Evolutionary conservation across 2,888 invertebrate genomes (phyloP).

Genomic region (Ophion obscuratus): DNA sequence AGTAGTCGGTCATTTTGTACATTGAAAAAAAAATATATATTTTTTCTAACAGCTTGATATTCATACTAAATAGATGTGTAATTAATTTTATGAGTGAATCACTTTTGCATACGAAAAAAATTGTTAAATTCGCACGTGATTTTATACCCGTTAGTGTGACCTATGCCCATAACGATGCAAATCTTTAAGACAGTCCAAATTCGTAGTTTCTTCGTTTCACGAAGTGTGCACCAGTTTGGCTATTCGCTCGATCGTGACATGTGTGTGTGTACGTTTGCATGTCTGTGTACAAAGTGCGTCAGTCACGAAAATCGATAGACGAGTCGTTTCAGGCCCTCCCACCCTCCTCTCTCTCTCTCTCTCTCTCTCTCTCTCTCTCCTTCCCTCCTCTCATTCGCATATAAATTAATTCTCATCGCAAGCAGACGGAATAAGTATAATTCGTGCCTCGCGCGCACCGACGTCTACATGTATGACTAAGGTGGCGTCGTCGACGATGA

Average conservation of each 20-base stretch:
- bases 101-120: no score
- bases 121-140: no score
- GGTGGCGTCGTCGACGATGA: conserved; percentile 22
- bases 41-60: no score
- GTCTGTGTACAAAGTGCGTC: conserved; percentile 57
- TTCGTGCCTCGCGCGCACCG: conserved; percentile 47
- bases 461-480: conserved; percentile 35
- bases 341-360: not conserved
- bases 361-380: not conserved
- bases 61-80: no score
- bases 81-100: no score
- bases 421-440: conserved; percentile 52
- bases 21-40: no score
- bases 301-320: conserved; percentile 65
- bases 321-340: conserved; percentile 47
- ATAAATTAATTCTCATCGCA: conserved; percentile 39
- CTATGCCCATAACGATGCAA: no score
- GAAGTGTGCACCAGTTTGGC: conserved; percentile 31
- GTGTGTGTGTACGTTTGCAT: not conserved
- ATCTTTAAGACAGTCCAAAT: not conserved
- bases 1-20: no score
- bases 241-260: not conserved
- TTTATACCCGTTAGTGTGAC: no score
- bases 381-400: conserved; percentile 20
- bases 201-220: conserved; percentile 15